These are phyloP conservation scores for Calephelis virginiensis DNA, from an alignment of 1,140 invertebrate genomes.

Conservation along the genomic window DNA sequence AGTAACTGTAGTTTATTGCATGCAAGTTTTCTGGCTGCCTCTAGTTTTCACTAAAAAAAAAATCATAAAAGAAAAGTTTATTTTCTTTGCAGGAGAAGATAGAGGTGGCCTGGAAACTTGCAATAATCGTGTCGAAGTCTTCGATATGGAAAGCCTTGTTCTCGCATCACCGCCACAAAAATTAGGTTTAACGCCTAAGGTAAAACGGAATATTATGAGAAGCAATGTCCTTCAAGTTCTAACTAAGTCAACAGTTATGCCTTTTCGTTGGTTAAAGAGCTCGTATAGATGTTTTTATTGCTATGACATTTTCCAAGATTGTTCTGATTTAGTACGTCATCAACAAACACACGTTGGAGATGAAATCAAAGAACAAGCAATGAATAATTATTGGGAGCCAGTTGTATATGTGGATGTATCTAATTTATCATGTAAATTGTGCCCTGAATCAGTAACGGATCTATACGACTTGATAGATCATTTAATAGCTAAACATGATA, in stretches of 20 bases:
- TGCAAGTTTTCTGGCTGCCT: slow-evolving; percentile 37
- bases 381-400: slow-evolving; percentile 66
- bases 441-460: slow-evolving; percentile 46
- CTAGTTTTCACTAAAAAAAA: slow-evolving; percentile 28
- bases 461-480: slow-evolving; percentile 63
- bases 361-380: slow-evolving; percentile 51
- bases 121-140: slow-evolving; percentile 25
- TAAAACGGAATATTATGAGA: slow-evolving; percentile 55
- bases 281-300: slow-evolving; percentile 69
- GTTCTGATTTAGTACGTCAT: slow-evolving; percentile 53
- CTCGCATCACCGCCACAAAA: slow-evolving; percentile 22
- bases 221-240: slow-evolving; percentile 57
- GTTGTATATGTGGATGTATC: slow-evolving; percentile 64
- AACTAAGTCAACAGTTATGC: slow-evolving; percentile 61
- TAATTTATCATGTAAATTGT: slow-evolving; percentile 54
- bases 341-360: slow-evolving; percentile 48
- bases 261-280: slow-evolving; percentile 65
- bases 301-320: slow-evolving; percentile 67
- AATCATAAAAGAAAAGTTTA: slow-evolving; percentile 34
- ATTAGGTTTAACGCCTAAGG: slow-evolving; percentile 38
- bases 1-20: slow-evolving; percentile 24
- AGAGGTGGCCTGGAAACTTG: slow-evolving; percentile 40
- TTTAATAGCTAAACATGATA: slow-evolving; percentile 48
- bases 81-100: slow-evolving; percentile 67
- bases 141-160: slow-evolving; percentile 22